Percentiles rank a stretch among this genome's conserved stretches.
phyloP scores from a whole-genome alignment of 1,140 invertebrate genomes.

The Drosophila truncata region DNA sequence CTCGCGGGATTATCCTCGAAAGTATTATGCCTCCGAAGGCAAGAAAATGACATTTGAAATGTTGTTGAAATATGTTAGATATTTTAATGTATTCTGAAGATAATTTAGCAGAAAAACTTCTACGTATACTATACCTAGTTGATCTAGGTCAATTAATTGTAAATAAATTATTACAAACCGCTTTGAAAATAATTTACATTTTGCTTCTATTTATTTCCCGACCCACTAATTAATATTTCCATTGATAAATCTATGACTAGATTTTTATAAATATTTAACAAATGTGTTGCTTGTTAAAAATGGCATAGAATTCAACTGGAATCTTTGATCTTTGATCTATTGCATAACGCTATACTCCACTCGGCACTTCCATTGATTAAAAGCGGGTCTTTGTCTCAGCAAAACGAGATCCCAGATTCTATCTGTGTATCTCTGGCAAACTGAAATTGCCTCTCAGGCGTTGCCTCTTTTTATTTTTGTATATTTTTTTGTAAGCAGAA shows the following conservation, averaged over 20 bases:
- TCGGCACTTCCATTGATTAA: slow-evolving; percentile 37
- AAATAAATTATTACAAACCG: not conserved
- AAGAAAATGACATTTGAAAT: not conserved
- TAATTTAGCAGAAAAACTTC: not conserved
- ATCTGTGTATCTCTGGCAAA: slow-evolving; percentile 22
- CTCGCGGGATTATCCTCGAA: slow-evolving; percentile 22
- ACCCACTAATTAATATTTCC: not conserved
- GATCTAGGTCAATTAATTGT: not conserved
- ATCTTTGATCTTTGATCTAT: slow-evolving; percentile 30
- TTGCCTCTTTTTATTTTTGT: slow-evolving; percentile 14
- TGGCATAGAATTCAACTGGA: slow-evolving; percentile 8
- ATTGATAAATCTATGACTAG: not conserved
- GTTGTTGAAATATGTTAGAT: not conserved
- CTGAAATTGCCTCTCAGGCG: slow-evolving; percentile 15
- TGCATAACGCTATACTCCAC: slow-evolving; percentile 25
- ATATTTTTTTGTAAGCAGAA: slow-evolving; percentile 32
- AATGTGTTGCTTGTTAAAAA: slow-evolving; percentile 1
- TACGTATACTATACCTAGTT: not conserved
- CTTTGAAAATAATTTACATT: not conserved
- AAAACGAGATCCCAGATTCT: slow-evolving; percentile 29
- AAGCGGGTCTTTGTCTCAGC: slow-evolving; percentile 26
- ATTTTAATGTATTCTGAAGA: not conserved
- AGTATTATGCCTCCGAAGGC: not conserved
- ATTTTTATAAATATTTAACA: not conserved
- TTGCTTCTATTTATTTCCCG: not conserved